A percentile compares a stretch with the other conserved stretches of the same genome.
Conservation (phyloP, 1,140 invertebrate species). For the Bicyclus anynana region DNA sequence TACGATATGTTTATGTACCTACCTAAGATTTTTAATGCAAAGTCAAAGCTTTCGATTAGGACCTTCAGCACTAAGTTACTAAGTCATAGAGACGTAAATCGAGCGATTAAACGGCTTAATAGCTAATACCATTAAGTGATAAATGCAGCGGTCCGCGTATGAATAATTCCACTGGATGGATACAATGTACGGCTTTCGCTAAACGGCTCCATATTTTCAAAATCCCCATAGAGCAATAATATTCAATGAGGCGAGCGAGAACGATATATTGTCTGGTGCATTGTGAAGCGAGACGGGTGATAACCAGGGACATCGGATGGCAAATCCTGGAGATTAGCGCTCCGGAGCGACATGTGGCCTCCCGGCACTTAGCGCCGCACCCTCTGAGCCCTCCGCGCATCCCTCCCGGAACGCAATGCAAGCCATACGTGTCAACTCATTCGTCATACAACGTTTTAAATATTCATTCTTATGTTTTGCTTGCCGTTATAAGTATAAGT, state of each 20-base stretch:
- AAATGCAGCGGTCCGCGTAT: slow-evolving; percentile 70
- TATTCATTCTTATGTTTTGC: slow-evolving; percentile 13
- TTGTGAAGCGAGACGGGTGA: slow-evolving; percentile 44
- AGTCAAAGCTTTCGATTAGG: background rate
- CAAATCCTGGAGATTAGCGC: slow-evolving; percentile 74
- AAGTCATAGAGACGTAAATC: slow-evolving; percentile 62
- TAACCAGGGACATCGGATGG: slow-evolving; percentile 60
- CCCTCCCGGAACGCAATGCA: slow-evolving; percentile 31
- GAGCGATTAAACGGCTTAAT: slow-evolving; percentile 71
- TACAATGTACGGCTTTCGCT: slow-evolving; percentile 74
- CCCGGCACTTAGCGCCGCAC: slow-evolving; percentile 65
- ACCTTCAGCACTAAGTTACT: background rate
- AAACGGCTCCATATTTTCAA: slow-evolving; percentile 78
- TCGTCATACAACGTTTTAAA: slow-evolving; percentile 21
- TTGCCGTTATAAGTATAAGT: background rate
- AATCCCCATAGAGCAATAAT: slow-evolving; percentile 78
- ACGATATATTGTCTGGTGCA: slow-evolving; percentile 41
- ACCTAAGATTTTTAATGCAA: background rate
- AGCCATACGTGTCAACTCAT: slow-evolving; percentile 22
- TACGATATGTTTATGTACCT: background rate
- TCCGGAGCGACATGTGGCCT: slow-evolving; percentile 74
- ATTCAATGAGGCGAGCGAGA: slow-evolving; percentile 73
- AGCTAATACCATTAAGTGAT: slow-evolving; percentile 76
- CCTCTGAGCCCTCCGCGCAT: slow-evolving; percentile 38
- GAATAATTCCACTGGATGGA: slow-evolving; percentile 73